Percentiles rank a stretch among this genome's conserved stretches.
Conservation (phyloP, 2,797 vertebrate species). For the Borostomias antarcticus region DNA sequence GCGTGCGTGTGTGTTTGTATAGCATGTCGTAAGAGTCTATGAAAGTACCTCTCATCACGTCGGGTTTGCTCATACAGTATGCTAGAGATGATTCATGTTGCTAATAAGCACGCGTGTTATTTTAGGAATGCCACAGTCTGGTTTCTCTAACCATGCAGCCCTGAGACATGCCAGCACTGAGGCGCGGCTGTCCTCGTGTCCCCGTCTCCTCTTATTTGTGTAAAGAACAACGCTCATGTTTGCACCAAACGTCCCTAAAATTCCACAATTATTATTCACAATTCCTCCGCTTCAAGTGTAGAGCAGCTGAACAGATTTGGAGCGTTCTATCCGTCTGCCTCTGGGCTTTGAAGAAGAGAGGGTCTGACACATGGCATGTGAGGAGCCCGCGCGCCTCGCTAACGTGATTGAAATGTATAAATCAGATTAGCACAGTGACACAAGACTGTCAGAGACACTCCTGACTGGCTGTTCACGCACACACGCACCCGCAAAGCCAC, state of each 20-base stretch:
- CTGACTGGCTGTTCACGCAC: constrained; percentile 1
- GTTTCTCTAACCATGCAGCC: constrained; percentile 6
- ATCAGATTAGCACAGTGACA: constrained; percentile 36
- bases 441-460: constrained; percentile 31
- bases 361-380: constrained; percentile 34
- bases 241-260: constrained; percentile 48
- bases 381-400: constrained; percentile 42
- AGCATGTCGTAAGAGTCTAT: neutral
- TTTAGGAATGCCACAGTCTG: constrained; percentile 14
- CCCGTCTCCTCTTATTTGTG: constrained; percentile 40
- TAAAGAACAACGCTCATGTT: constrained; percentile 36
- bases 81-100: neutral
- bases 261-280: constrained; percentile 45
- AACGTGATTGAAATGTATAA: constrained; percentile 50
- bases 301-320: constrained; percentile 44
- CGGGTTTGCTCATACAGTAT: neutral
- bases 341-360: constrained; percentile 57
- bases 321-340: constrained; percentile 51
- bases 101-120: constrained; percentile 15
- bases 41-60: neutral
- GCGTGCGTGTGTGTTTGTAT: neutral
- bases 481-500: neutral
- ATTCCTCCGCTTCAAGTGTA: constrained; percentile 30
- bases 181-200: constrained; percentile 32
- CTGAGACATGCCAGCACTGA: constrained; percentile 18